A percentile compares a stretch with the other conserved stretches of the same genome.
Conservation (phyloP, 2,888 invertebrate genomes). For the Drosophila meridiana region DNA sequence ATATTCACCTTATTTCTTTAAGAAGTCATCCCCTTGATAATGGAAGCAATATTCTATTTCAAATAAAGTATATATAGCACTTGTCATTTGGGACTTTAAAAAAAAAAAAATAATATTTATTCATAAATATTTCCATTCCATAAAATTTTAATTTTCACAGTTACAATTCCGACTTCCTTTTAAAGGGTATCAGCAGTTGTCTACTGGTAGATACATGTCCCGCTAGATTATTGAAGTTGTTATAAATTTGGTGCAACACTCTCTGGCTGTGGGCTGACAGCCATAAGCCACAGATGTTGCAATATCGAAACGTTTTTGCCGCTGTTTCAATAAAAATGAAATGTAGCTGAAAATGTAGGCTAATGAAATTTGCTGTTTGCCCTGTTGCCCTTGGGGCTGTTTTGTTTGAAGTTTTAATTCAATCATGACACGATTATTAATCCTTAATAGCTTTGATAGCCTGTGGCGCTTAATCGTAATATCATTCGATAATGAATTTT, state of each 20-base stretch:
- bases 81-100: no score
- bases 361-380: neutral
- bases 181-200: neutral
- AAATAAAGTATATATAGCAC: no score
- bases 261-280: constrained; percentile 36
- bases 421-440: constrained; percentile 9
- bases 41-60: no score
- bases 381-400: neutral
- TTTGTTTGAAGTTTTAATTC: constrained; percentile 3
- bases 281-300: constrained; percentile 65
- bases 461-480: neutral
- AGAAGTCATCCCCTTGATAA: no score
- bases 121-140: neutral
- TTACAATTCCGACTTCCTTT: rapidly evolving
- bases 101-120: no score
- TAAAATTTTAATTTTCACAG: neutral
- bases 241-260: neutral
- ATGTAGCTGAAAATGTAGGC: constrained; percentile 4
- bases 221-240: neutral
- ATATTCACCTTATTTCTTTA: no score
- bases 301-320: constrained; percentile 22
- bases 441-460: neutral
- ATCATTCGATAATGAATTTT: neutral
- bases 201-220: no score
- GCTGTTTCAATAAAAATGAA: constrained; percentile 15